A percentile compares a stretch with the other conserved stretches of the same genome.
Conservation (phyloP, 2,888 invertebrate species). For the Liodrosophila aerea region DNA sequence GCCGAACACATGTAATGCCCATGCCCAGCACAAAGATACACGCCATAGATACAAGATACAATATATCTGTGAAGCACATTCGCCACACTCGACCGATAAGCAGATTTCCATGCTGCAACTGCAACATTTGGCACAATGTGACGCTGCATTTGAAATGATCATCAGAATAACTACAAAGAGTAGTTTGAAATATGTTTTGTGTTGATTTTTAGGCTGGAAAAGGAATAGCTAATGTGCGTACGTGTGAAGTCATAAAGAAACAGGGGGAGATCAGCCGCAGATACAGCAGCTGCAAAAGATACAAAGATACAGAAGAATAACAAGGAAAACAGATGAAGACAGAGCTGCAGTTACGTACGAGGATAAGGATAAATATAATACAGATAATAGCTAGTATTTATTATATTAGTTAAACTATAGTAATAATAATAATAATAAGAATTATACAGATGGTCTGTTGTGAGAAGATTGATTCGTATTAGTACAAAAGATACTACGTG, state of each 20-base stretch:
- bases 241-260: constrained; percentile 63
- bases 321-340: background rate
- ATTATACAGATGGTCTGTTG: no score
- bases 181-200: no score
- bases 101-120: constrained; percentile 30
- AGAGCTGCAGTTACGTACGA: no score
- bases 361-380: background rate
- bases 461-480: no score
- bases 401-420: no score
- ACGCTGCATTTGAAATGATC: constrained; percentile 32
- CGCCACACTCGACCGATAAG: constrained; percentile 10
- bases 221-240: constrained; percentile 41
- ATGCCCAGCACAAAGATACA: constrained; percentile 6
- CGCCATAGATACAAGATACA: constrained; percentile 18
- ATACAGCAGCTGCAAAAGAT: constrained; percentile 26
- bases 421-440: no score
- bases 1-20: constrained; percentile 1
- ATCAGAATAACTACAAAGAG: constrained; percentile 38
- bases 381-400: constrained; percentile 12
- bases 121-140: constrained; percentile 37
- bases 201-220: no score
- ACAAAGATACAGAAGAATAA: constrained; percentile 14
- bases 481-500: no score
- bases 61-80: constrained; percentile 50
- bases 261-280: constrained; percentile 14